Evolutionary conservation across 2,888 invertebrate genomes (phyloP).

Genomic region (Lasiommata megera): DNA sequence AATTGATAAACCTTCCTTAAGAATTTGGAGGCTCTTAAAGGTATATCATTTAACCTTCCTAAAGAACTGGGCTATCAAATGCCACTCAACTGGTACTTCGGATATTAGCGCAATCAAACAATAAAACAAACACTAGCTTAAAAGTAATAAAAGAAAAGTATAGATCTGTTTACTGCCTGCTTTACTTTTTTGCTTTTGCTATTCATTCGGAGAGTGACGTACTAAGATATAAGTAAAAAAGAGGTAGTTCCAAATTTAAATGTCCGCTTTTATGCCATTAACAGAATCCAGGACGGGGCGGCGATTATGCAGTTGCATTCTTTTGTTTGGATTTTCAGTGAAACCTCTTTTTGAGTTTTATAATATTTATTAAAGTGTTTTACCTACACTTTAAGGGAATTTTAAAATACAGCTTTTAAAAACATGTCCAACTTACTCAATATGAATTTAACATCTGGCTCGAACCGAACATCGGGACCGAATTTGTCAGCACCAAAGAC

Average conservation of each 20-base stretch:
- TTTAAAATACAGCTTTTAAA: not conserved
- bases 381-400: not conserved
- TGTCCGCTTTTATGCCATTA: conserved; percentile 11
- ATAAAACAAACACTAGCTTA: too few relatives aligned
- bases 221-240: not conserved
- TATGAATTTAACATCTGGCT: too few relatives aligned
- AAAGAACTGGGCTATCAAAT: too few relatives aligned
- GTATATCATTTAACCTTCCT: too few relatives aligned
- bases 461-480: too few relatives aligned
- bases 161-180: not conserved
- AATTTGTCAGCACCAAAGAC: too few relatives aligned
- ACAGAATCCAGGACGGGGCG: conserved; percentile 4
- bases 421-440: too few relatives aligned
- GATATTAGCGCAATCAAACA: too few relatives aligned
- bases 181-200: not conserved
- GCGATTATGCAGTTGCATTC: conserved; percentile 15
- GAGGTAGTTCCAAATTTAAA: conserved; percentile 7
- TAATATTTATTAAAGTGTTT: not conserved
- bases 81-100: too few relatives aligned
- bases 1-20: too few relatives aligned
- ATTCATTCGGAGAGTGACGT: conserved; percentile 3
- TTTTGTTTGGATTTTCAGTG: conserved; percentile 16
- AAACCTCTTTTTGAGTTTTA: conserved; percentile 26
- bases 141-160: not conserved
- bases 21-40: too few relatives aligned